Evolutionary conservation across 2,113 vertebrate species (phyloP).

Genomic region (Pithys albifrons): DNA sequence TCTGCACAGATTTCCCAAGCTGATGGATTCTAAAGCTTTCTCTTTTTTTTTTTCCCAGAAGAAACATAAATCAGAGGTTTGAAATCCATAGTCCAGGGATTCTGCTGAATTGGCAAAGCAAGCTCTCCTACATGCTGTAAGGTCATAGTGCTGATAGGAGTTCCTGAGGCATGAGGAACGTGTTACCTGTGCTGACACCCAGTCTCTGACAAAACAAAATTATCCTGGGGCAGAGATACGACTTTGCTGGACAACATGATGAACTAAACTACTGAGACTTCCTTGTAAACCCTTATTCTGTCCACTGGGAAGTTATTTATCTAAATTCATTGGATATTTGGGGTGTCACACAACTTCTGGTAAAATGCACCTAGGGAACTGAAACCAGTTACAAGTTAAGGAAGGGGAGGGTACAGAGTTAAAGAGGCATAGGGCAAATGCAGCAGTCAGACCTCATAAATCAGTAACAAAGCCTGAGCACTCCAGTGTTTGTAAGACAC

Average conservation of each 20-base stretch:
- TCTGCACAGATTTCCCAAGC: not conserved
- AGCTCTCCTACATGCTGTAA: not conserved
- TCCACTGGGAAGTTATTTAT: not conserved
- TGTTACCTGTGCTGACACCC: not conserved
- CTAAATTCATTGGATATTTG: not conserved
- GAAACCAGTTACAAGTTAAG: not conserved
- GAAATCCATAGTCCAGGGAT: not conserved
- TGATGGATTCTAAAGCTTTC: not conserved
- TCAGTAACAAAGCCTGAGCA: not conserved
- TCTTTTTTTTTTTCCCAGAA: not conserved
- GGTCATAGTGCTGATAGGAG: not conserved
- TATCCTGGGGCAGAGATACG: not conserved
- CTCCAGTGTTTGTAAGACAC: not conserved
- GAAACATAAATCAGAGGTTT: not conserved
- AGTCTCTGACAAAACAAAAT: not conserved
- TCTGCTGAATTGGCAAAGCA: not conserved
- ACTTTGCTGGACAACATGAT: not conserved
- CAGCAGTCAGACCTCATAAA: not conserved
- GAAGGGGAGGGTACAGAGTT: not conserved
- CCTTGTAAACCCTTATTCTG: not conserved
- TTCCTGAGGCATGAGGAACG: rapidly evolving
- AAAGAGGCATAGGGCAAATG: not conserved
- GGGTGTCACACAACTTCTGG: not conserved
- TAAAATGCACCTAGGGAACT: not conserved
- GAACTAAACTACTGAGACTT: not conserved